phyloP scores from a whole-genome alignment of 2,113 vertebrate genomes.

The Alectura lathami region DNA sequence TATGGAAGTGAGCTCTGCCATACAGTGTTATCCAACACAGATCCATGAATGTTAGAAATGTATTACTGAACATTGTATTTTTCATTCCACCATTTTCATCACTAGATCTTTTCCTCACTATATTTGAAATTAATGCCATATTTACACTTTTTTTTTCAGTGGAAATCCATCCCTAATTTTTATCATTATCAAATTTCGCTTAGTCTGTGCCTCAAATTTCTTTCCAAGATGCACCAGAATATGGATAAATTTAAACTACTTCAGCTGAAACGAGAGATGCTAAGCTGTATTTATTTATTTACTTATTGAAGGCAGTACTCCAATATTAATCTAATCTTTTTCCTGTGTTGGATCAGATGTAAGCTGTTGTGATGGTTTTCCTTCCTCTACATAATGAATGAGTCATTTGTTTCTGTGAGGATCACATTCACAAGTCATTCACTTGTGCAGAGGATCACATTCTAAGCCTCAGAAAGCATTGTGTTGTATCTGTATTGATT shows the following conservation, averaged over 20 bases:
- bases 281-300: background rate
- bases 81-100: background rate
- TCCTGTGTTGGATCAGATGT: background rate
- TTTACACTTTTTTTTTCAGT: background rate
- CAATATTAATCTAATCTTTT: background rate
- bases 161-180: background rate
- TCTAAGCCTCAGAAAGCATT: background rate
- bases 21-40: background rate
- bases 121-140: background rate
- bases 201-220: background rate
- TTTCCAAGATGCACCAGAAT: background rate
- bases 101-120: background rate
- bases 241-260: background rate
- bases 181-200: background rate
- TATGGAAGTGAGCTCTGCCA: background rate
- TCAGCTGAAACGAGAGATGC: background rate
- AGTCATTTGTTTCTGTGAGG: no score
- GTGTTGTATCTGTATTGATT: background rate
- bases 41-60: background rate
- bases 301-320: background rate
- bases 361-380: background rate
- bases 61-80: background rate
- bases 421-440: no score
- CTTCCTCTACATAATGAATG: background rate
- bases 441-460: background rate